Percentiles rank a stretch among this genome's conserved stretches.
These are phyloP conservation scores for Andrena dorsata DNA, from an alignment of 2,888 invertebrate genomes.

Conservation along the genomic window DNA sequence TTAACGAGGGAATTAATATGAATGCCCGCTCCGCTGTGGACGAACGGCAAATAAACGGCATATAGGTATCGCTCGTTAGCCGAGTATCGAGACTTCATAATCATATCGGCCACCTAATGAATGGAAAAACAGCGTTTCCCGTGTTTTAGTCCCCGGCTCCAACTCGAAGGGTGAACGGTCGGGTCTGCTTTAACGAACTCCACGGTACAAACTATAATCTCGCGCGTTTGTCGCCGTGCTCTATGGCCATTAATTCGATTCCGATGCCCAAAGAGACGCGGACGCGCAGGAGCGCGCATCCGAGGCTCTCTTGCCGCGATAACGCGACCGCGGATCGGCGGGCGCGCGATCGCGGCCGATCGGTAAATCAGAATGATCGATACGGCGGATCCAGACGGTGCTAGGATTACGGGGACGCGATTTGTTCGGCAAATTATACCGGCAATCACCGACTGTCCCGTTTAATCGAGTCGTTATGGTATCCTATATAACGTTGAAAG, in stretches of 20 bases:
- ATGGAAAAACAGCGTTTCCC: conserved; percentile 68
- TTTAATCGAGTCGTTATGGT: conserved; percentile 75
- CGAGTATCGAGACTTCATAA: conserved; percentile 60
- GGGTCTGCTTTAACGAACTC: conserved; percentile 58
- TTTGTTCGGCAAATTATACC: conserved; percentile 75
- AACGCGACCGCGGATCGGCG: conserved; percentile 53
- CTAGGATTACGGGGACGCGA: conserved; percentile 72
- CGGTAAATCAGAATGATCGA: conserved; percentile 73
- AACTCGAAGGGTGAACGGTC: not conserved
- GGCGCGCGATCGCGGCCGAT: conserved; percentile 47
- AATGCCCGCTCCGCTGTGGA: conserved; percentile 36
- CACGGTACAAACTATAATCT: conserved; percentile 61
- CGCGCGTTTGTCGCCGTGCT: conserved; percentile 38
- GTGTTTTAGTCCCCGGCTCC: conserved; percentile 15
- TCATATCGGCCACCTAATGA: conserved; percentile 64
- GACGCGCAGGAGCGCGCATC: conserved; percentile 47
- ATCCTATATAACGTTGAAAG: conserved; percentile 72
- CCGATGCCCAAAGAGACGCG: conserved; percentile 53
- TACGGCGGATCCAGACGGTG: conserved; percentile 61
- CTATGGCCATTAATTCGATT: conserved; percentile 63
- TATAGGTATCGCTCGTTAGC: conserved; percentile 66
- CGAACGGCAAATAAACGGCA: conserved; percentile 64
- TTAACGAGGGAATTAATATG: conserved; percentile 68
- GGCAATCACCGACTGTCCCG: conserved; percentile 74
- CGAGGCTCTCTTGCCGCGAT: conserved; percentile 25